Evolutionary conservation across 53 echinoderm and acorn worm genomes (phyloP).

Genomic region (Echinometra lucunter): DNA sequence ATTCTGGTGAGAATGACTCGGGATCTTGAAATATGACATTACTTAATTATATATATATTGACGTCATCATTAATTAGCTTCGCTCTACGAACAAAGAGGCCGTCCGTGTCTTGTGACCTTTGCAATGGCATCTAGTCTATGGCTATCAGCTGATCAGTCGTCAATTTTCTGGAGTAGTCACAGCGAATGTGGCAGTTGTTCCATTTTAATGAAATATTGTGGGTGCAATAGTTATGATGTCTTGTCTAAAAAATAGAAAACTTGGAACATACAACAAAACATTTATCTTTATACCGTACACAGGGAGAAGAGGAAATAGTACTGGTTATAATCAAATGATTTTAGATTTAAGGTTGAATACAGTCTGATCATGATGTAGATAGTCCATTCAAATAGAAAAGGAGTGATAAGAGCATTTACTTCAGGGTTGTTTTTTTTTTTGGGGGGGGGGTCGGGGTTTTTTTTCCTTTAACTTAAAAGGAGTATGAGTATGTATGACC

Average conservation of each 20-base stretch:
- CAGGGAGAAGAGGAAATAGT: too few species aligned
- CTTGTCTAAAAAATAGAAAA: not conserved
- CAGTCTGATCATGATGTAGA: too few species aligned
- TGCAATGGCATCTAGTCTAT: not conserved
- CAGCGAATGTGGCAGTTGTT: not conserved
- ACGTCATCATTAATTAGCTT: not conserved
- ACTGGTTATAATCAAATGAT: too few species aligned
- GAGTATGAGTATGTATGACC: not conserved
- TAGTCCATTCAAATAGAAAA: too few species aligned
- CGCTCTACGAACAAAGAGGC: not conserved
- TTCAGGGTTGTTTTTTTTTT: not conserved
- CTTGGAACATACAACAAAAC: not conserved
- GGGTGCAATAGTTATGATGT: not conserved
- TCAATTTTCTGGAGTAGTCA: not conserved
- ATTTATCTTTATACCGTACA: not conserved
- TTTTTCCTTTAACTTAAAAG: too few species aligned
- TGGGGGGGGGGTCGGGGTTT: too few species aligned
- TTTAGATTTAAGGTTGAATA: too few species aligned
- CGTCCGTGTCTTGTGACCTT: not conserved
- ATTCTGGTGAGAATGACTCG: not conserved
- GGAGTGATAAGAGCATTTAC: too few species aligned
- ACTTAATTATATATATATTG: conserved; percentile 4
- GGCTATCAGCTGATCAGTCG: not conserved
- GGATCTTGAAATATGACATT: not conserved
- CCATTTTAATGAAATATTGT: not conserved